phyloP scores from a whole-genome alignment of 2,113 vertebrate genomes.

The Hippolais icterina region DNA sequence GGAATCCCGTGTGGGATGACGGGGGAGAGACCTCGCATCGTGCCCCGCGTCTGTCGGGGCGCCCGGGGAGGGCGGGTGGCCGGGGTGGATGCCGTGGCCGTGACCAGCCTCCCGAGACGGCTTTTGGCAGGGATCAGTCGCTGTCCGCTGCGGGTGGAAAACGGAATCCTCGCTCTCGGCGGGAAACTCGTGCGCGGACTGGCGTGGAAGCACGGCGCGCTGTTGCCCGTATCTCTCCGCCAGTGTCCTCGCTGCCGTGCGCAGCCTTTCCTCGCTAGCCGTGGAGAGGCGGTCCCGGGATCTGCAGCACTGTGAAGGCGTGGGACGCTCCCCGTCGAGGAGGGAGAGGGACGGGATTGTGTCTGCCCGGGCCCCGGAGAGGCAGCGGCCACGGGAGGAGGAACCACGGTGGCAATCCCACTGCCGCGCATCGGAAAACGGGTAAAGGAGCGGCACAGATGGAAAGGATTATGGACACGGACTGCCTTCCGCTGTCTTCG shows the following conservation, averaged over 20 bases:
- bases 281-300: neutral
- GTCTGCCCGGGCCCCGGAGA: neutral
- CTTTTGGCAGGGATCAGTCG: neutral
- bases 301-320: fast-evolving
- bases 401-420: neutral
- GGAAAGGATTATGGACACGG: neutral
- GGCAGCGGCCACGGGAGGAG: neutral
- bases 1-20: fast-evolving
- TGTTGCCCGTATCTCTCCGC: fast-evolving
- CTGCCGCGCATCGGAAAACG: neutral
- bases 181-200: neutral
- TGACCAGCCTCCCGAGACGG: neutral
- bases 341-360: neutral
- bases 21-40: neutral
- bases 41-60: neutral
- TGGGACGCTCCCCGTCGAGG: neutral
- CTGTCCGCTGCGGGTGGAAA: neutral
- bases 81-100: neutral
- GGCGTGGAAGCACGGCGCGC: neutral
- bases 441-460: neutral
- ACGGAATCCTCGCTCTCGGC: neutral
- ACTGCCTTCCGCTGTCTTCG: neutral
- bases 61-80: neutral
- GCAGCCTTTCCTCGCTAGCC: neutral
- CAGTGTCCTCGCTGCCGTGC: no score